phyloP scores from a whole-genome alignment of 2,888 invertebrate genomes.

The Sthenelais limicola region DNA sequence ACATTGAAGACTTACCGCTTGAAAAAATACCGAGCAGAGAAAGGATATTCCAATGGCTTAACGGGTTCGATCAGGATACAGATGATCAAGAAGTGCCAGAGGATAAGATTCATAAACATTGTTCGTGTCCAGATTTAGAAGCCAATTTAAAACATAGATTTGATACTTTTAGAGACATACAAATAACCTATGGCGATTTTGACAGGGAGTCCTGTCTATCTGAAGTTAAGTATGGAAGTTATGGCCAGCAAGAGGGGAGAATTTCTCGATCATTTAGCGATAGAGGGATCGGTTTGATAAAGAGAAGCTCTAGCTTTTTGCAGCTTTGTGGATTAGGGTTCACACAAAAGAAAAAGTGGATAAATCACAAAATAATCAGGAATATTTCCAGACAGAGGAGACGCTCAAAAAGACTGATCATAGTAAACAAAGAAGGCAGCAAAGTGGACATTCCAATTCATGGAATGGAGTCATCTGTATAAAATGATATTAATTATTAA shows the following conservation, averaged over 20 bases:
- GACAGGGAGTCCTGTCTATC: slow-evolving; percentile 3
- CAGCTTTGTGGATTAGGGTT: background rate
- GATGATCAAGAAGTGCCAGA: background rate
- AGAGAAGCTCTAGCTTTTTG: background rate
- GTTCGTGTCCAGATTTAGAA: no score
- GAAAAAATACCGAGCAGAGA: slow-evolving; percentile 11
- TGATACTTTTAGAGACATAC: slow-evolving; percentile 16
- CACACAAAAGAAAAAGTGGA: background rate
- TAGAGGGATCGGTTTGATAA: slow-evolving; percentile 3
- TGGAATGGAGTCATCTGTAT: slow-evolving; percentile 16
- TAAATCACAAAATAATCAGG: slow-evolving; percentile 2
- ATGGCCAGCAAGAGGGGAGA: background rate
- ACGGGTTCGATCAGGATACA: background rate
- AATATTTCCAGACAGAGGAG: background rate
- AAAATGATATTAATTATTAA: no score
- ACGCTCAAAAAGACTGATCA: background rate
- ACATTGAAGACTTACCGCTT: slow-evolving; percentile 2
- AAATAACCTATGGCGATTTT: slow-evolving; percentile 3
- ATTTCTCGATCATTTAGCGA: slow-evolving; percentile 8
- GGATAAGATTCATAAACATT: background rate
- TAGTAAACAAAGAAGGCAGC: background rate
- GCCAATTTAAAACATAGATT: no score
- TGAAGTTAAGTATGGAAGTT: background rate
- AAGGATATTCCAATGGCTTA: background rate
- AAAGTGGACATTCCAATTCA: background rate